These are phyloP conservation scores for pig (Sus scrofa) DNA, from an alignment of 2,113 vertebrate genomes.

Conservation along the genomic window T2T-Sscrofa CM000812.6:247539501-247540000, in stretches of 20 bases:
- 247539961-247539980: too few species aligned
- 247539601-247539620: background rate
- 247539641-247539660: background rate
- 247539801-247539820: conserved; percentile 5
- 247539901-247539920: background rate
- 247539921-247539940: background rate
- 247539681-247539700: background rate
- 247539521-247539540: background rate
- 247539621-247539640: background rate
- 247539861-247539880: background rate
- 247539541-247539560: background rate
- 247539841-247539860: background rate
- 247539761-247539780: background rate
- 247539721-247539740: background rate
- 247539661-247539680: background rate
- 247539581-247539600: background rate
- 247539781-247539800: conserved; percentile 24
- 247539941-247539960: too few species aligned
- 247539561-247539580: background rate
- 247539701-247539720: background rate
- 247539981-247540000: too few species aligned
- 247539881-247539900: background rate
- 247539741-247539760: background rate
- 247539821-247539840: background rate
- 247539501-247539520: background rate